Percentiles rank a stretch among this genome's conserved stretches.
Evolutionary conservation across 1,140 invertebrate genomes (phyloP).

Genomic region (Hormaphis cornu): DNA sequence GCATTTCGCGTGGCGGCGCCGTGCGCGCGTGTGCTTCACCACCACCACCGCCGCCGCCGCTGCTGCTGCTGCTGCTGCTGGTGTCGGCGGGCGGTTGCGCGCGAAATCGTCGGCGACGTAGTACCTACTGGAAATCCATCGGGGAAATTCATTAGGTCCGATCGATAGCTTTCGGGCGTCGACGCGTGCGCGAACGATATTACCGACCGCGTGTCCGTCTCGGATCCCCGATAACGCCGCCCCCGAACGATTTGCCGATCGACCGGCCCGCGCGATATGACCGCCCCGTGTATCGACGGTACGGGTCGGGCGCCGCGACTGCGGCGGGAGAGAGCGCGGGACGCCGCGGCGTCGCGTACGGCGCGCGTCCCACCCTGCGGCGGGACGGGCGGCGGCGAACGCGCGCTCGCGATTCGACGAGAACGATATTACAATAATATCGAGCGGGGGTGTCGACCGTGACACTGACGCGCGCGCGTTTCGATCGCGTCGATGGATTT

Average conservation of each 20-base stretch:
- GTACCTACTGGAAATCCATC: slow-evolving; percentile 11
- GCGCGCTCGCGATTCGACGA: too few species aligned
- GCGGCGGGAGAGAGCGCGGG: not conserved
- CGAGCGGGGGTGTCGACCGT: slow-evolving; percentile 1
- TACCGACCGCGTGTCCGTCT: not conserved
- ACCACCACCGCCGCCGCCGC: too few species aligned
- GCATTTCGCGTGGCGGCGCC: too few species aligned
- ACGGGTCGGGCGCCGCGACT: not conserved
- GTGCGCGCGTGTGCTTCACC: too few species aligned
- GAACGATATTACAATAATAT: not conserved
- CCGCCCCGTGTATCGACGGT: not conserved
- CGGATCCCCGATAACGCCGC: not conserved
- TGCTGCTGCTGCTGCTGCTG: not conserved
- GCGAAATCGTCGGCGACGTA: not conserved
- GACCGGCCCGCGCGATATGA: too few species aligned
- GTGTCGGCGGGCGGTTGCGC: not conserved
- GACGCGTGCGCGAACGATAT: too few species aligned
- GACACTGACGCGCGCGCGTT: not conserved
- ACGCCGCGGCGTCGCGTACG: not conserved
- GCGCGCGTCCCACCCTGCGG: not conserved
- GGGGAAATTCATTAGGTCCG: not conserved
- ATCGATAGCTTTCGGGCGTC: too few species aligned
- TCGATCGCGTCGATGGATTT: not conserved
- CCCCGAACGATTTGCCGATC: slow-evolving; percentile 2
- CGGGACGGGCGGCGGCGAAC: too few species aligned